Evolutionary conservation across 2,888 invertebrate species (phyloP), one percentile per base, ranked within the genome.

Genomic region (Miltochrista miniata): DNA sequence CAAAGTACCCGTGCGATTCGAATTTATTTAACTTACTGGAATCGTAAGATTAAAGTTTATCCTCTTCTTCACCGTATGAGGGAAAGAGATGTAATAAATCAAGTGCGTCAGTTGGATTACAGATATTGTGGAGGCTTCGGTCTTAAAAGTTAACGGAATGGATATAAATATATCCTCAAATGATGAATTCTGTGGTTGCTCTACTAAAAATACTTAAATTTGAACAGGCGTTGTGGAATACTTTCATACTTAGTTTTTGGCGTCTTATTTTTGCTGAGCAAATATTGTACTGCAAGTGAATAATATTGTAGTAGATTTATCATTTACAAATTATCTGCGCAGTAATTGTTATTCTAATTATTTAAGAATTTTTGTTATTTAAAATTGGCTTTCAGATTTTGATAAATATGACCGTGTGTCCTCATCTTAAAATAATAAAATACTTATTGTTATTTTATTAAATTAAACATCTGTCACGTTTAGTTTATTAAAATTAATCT

Each of bases 171-270:
- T 8, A 15, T 12, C 7, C 41, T 13, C 35, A 15, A 44, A 30
- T 15, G 31, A 13, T 39, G 35, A 4, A 24, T 24, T 4, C 5
- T 43, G 40, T 5, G 15, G 38, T n/a, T 36, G n/a, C 40, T 39
- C 42, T 24, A 5, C 18, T 5, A 2, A 2, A 4, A 48, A 48
- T 49, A 41, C 43, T 24, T 48, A 60, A 61, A 51, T 65, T 68
- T 65, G 53, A 46, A 65, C 68, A 65, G 45, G 35, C 18, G 39
- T 40, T 45, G 33, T 49, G 36, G 44, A 30, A 44, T 15, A 47
- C 54, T 59, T 59, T 49, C 57, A 38, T 56, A 45, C 15, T 24
- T 24, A 24, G 5, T 15, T 9, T 10, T 34, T 45, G 39, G 29
- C 52, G 13, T 15, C 33, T 10, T 46, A 46, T 45, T 56, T 53